Evolutionary conservation across 2,888 invertebrate species (phyloP).

Genomic region (Mimumesa dahlbomi): DNA sequence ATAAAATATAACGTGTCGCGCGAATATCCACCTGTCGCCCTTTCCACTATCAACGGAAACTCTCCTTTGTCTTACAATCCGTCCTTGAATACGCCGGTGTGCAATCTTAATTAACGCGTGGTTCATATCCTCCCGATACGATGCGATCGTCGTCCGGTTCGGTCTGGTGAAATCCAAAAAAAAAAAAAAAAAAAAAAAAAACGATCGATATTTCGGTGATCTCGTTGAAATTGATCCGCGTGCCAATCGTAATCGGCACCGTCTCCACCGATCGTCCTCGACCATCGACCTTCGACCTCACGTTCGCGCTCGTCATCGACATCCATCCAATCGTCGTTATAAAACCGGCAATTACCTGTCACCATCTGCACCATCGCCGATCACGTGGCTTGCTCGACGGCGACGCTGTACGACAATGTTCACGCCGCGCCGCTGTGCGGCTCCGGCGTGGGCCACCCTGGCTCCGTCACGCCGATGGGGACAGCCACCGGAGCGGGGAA

Average conservation of each 20-base stretch:
- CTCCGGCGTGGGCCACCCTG: conserved; percentile 80
- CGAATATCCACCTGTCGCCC: not conserved
- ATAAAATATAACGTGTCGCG: too few relatives aligned
- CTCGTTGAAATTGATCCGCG: too few relatives aligned
- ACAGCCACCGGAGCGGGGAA: conserved; percentile 91
- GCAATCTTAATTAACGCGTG: not conserved
- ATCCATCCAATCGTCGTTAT: conserved; percentile 65
- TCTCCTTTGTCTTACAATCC: too few relatives aligned
- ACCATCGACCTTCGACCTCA: conserved; percentile 11
- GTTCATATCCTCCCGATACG: not conserved
- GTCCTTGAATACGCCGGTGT: not conserved
- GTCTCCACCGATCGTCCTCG: conserved; percentile 25
- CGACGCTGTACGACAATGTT: conserved; percentile 92
- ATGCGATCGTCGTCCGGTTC: not conserved
- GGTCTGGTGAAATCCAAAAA: conserved; percentile 22
- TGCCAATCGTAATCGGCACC: conserved; percentile 8
- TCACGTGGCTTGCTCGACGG: conserved; percentile 91
- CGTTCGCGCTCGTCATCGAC: conserved; percentile 41
- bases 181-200: too few relatives aligned
- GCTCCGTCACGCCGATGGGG: conserved; percentile 79
- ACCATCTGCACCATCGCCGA: conserved; percentile 85
- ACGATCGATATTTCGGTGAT: too few relatives aligned
- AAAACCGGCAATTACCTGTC: conserved; percentile 79
- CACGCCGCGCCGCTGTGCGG: conserved; percentile 85
- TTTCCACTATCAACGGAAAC: too few relatives aligned